These are phyloP conservation scores for Alouatta palliata DNA, from an alignment of 2,113 vertebrate genomes.

Conservation along the genomic window DNA sequence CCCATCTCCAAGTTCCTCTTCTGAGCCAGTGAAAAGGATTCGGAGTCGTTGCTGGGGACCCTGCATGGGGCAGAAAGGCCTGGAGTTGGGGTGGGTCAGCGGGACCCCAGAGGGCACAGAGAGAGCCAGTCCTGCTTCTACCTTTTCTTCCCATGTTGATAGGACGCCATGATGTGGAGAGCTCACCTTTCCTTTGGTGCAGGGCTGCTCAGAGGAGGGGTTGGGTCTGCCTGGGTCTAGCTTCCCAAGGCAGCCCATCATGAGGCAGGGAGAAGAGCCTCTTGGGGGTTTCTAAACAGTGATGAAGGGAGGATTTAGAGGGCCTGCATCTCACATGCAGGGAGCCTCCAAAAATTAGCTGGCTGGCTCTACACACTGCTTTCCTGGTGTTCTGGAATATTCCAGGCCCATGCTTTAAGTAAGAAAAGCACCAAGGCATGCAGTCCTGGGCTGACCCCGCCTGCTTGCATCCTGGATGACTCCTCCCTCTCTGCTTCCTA, in stretches of 20 bases:
- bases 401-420: neutral
- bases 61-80: neutral
- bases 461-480: accelerated
- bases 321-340: neutral
- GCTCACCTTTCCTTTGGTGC: neutral
- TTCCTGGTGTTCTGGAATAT: neutral
- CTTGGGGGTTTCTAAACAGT: neutral
- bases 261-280: neutral
- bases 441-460: neutral
- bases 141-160: neutral
- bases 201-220: neutral
- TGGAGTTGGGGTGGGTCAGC: neutral
- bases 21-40: neutral
- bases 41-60: neutral
- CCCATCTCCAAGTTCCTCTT: slow-evolving; percentile 64
- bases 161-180: neutral
- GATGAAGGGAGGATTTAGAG: neutral
- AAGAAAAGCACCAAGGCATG: neutral
- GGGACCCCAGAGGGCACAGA: neutral
- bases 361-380: neutral
- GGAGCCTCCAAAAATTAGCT: neutral
- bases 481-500: neutral
- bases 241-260: neutral
- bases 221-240: neutral
- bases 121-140: neutral